These are phyloP conservation scores for Tenualosa ilisha DNA, from an alignment of 2,797 vertebrate genomes.

Conservation along the genomic window DNA sequence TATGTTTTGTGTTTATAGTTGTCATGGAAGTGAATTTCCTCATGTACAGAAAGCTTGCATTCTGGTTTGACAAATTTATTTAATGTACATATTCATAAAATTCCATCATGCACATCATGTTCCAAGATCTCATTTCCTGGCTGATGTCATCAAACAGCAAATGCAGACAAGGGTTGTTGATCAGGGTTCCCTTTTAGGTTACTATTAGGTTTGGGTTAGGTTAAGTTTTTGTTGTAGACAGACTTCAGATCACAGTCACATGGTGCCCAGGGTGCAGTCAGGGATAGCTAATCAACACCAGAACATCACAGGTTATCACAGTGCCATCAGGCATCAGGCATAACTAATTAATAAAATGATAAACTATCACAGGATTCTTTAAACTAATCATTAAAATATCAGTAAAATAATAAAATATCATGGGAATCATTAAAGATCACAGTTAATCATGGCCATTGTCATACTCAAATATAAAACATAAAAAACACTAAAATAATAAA, in stretches of 20 bases:
- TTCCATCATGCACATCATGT: background rate
- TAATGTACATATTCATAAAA: background rate
- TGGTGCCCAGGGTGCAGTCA: background rate
- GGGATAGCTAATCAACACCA: background rate
- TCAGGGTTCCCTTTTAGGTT: too few relatives aligned
- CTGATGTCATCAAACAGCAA: background rate
- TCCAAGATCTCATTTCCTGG: too few relatives aligned
- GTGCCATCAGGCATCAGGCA: background rate
- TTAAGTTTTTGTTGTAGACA: background rate
- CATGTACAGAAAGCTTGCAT: background rate
- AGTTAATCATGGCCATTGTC: background rate
- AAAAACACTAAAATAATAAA: background rate
- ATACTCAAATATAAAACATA: background rate
- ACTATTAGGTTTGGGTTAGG: background rate
- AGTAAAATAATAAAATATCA: too few relatives aligned
- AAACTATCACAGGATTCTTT: too few relatives aligned
- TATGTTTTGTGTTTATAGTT: too few relatives aligned
- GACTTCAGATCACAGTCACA: slow-evolving; percentile 49
- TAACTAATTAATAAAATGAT: background rate
- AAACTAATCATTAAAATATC: too few relatives aligned
- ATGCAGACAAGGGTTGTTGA: background rate
- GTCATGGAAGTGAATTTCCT: too few relatives aligned
- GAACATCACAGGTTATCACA: background rate
- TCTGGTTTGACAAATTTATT: background rate
- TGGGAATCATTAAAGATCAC: background rate